A percentile compares a stretch with the other conserved stretches of the same genome.
These are phyloP conservation scores for Anolis sagrei DNA, from an alignment of 2,113 vertebrate species.

Conservation along the genomic window DNA sequence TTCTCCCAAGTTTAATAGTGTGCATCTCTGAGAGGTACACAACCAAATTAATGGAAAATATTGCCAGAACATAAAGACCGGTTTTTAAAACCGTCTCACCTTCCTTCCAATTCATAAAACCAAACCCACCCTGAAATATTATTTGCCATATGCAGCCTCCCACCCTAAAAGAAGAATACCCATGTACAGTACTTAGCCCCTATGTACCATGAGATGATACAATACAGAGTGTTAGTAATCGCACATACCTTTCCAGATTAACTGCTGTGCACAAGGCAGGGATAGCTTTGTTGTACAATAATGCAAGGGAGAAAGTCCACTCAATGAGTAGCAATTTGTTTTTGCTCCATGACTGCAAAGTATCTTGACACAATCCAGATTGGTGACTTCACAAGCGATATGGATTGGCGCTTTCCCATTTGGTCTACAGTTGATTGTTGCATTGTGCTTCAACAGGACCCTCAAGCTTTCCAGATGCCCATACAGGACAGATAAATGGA, in stretches of 20 bases:
- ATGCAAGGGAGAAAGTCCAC: constrained; percentile 89
- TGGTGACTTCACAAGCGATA: constrained; percentile 86
- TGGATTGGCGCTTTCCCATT: constrained; percentile 97
- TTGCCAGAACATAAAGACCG: not conserved
- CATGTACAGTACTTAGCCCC: not conserved
- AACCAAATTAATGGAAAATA: not conserved
- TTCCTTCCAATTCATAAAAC: too few species aligned
- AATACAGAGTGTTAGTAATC: too few species aligned
- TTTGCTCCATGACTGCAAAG: constrained; percentile 86
- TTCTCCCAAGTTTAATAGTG: constrained; percentile 62
- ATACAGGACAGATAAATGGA: constrained; percentile 91
- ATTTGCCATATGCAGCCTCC: not conserved
- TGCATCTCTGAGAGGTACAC: constrained; percentile 46
- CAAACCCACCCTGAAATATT: not conserved
- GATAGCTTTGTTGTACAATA: constrained; percentile 87
- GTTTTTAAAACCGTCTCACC: not conserved
- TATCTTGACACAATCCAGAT: constrained; percentile 83
- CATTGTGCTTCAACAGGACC: constrained; percentile 87
- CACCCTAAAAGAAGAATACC: not conserved
- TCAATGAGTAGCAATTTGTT: constrained; percentile 87
- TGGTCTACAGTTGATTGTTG: constrained; percentile 87
- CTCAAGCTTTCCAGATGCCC: constrained; percentile 86
- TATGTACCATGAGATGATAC: too few species aligned
- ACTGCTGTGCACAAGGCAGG: constrained; percentile 86
- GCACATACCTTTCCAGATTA: constrained; percentile 88